These are phyloP conservation scores for Carterocephalus palaemon DNA, from an alignment of 2,888 invertebrate genomes.

Conservation along the genomic window DNA sequence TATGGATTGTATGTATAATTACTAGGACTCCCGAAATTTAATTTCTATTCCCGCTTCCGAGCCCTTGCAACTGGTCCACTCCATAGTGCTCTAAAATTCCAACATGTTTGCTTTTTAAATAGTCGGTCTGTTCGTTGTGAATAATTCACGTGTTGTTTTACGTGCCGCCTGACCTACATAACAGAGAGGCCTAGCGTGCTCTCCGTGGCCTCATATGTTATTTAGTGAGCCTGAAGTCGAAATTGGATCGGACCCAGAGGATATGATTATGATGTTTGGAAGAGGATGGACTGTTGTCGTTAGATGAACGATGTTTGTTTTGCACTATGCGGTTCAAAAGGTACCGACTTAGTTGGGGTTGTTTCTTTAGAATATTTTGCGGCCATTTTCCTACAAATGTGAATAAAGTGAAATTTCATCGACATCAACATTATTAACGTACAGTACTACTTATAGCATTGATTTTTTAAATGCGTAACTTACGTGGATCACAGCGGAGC, in stretches of 20 bases:
- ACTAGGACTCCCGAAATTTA: neutral
- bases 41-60: slow-evolving; percentile 1
- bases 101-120: slow-evolving; percentile 25
- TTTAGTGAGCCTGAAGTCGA: neutral
- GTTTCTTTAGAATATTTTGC: no score
- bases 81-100: slow-evolving; percentile 19
- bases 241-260: slow-evolving; percentile 12
- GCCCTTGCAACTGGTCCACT: neutral
- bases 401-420: no score
- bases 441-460: no score
- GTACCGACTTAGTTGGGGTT: no score
- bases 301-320: neutral
- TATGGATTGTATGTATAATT: neutral
- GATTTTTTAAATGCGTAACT: no score
- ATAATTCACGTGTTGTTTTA: slow-evolving; percentile 22
- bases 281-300: no score
- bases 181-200: slow-evolving; percentile 14
- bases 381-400: no score
- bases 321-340: no score
- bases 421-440: no score
- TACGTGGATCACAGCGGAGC: no score
- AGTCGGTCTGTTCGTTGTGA: slow-evolving; percentile 20
- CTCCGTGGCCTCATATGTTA: slow-evolving; percentile 6
- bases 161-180: slow-evolving; percentile 16
- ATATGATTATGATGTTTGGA: no score